These are phyloP conservation scores for Meles meles DNA, from an alignment of 2,113 vertebrate genomes.

Conservation along the genomic window DNA sequence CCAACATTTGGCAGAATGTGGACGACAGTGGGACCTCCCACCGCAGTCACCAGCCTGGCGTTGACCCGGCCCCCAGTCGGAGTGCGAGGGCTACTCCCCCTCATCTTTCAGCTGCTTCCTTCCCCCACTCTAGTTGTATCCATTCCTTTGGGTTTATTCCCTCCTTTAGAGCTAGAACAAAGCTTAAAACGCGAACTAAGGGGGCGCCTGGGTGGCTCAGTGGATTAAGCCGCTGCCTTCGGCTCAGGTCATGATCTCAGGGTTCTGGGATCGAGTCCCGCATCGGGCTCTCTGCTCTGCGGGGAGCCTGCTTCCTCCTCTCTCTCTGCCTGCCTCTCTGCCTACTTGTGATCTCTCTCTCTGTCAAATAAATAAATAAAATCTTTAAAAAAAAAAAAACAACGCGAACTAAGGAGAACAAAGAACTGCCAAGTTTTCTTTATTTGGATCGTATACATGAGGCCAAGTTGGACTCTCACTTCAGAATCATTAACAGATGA, in stretches of 20 bases:
- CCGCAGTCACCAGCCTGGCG: not conserved
- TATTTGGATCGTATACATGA: slow-evolving; percentile 41
- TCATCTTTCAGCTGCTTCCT: not conserved
- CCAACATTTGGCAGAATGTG: fast-evolving
- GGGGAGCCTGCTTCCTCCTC: too few relatives aligned
- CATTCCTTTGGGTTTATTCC: not conserved
- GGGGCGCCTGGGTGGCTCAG: too few relatives aligned
- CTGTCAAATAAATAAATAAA: too few relatives aligned
- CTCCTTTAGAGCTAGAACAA: not conserved
- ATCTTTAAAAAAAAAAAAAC: too few relatives aligned
- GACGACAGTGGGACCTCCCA: fast-evolving
- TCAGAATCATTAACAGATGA: slow-evolving; percentile 66
- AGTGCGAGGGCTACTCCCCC: too few relatives aligned
- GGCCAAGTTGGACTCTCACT: slow-evolving; percentile 59
- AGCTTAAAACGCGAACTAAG: not conserved
- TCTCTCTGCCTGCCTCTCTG: too few relatives aligned
- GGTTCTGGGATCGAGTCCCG: too few relatives aligned
- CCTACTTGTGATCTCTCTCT: too few relatives aligned
- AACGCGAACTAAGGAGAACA: slow-evolving; percentile 20
- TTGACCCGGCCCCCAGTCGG: fast-evolving
- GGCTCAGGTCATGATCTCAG: too few relatives aligned
- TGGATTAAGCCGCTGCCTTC: too few relatives aligned
- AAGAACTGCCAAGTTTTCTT: slow-evolving; percentile 56
- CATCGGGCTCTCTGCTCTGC: too few relatives aligned
- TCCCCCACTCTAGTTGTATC: not conserved